Base-by-base conservation (phyloP, 1,140 invertebrate species). In the Aphaenogaster rudis region DNA sequence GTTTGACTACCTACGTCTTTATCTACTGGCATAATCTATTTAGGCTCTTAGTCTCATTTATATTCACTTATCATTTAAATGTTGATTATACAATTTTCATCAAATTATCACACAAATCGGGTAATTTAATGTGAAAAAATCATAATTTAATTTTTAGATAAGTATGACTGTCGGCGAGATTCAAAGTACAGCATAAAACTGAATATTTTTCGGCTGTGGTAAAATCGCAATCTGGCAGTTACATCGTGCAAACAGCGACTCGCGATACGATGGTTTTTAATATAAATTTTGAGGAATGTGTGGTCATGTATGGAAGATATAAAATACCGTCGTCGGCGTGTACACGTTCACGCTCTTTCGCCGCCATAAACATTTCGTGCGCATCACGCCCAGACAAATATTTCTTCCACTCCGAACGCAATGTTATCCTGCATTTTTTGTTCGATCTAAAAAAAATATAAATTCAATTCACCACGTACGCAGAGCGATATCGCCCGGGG, bases 391-490 rank as follows among this genome's bases (percentile, higher is more conserved):
- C 82, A 86, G 82, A 79, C 72, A 86, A 86, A 79, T 79, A 86
- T 86, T 86, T 86, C 76, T 86, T 86, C 36, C 72, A 64, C 71
- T 66, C 71, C 72, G 61, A 86, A 86, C 33, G 57, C 54, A 28
- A 33, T 86, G 63, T 86, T 63, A 57, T 45, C 8, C 59, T 33
- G 82, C 71, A 78, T 79, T 86, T 86, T 84, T 77, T 66, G 76
- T 86, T 77, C 76, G 72, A 86, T 86, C 74, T 52, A 66, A 45
- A 77, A 86, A 71, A 72, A 39, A 63, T 88, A 91, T 92, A 92
- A 92, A 92, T 92, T 86, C 86, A 88, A 92, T 90, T 92, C 84
- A 88, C 59, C 86, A 77, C 77, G 81, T 57, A 74, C 54, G 21
- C 54, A 54, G 78, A 87, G 86, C 89, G 91, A 89, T 91, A 92